Conservation (phyloP, 2,113 vertebrate species). For the Pimephales promelas region DNA sequence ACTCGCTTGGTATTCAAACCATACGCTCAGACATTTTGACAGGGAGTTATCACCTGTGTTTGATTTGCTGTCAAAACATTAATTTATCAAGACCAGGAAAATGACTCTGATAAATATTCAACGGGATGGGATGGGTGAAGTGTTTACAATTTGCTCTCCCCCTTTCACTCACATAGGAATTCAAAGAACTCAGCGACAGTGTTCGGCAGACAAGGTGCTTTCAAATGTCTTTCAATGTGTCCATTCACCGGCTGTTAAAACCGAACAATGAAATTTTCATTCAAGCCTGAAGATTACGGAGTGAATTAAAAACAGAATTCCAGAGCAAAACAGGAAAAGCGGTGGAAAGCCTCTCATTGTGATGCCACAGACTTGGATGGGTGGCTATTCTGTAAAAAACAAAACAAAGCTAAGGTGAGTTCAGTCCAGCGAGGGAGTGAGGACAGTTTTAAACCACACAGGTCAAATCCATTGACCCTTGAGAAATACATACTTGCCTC, state of each 20-base stretch:
- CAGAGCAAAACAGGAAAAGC: background rate
- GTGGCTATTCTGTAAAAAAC: constrained; percentile 19
- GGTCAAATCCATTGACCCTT: constrained; percentile 26
- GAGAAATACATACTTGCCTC: background rate
- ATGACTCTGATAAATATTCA: constrained; percentile 43
- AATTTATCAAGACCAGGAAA: constrained; percentile 50
- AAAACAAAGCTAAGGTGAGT: constrained; percentile 2
- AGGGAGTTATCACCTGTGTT: constrained; percentile 51
- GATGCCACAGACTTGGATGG: constrained; percentile 5
- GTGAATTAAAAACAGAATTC: constrained; percentile 51
- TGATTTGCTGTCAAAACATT: constrained; percentile 61
- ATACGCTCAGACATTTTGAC: constrained; percentile 47
- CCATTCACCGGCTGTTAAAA: constrained; percentile 47
- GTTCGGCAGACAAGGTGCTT: constrained; percentile 36
- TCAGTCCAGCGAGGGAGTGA: background rate
- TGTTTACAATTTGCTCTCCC: constrained; percentile 35
- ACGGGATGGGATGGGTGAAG: constrained; percentile 23
- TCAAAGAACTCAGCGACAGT: constrained; percentile 33
- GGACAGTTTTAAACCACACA: constrained; percentile 21
- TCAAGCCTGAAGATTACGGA: constrained; percentile 53
- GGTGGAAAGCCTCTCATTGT: constrained; percentile 9
- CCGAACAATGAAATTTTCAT: constrained; percentile 47
- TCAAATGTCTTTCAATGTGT: constrained; percentile 46
- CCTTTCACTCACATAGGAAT: constrained; percentile 41
- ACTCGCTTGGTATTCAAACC: constrained; percentile 26